phyloP scores from a whole-genome alignment of 37 sponge, comb jelly and placozoan species.

The Lycopodina hypogea region DNA sequence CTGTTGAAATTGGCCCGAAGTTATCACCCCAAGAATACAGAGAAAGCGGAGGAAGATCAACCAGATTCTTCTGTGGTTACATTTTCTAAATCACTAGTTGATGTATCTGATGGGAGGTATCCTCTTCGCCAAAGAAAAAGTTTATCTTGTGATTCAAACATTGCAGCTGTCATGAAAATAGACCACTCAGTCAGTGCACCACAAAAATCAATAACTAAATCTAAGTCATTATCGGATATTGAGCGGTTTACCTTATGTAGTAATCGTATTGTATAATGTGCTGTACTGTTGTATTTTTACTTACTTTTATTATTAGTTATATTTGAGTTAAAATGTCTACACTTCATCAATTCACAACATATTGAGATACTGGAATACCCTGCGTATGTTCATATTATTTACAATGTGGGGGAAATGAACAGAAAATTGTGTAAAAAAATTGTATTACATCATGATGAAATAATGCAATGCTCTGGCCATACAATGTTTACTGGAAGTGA shows the following conservation, averaged over 20 bases:
- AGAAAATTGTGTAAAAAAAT: no score
- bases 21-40: background rate
- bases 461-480: no score
- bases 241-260: slow-evolving; percentile 60
- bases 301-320: no score
- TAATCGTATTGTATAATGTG: slow-evolving; percentile 62
- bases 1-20: slow-evolving; percentile 45
- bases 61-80: background rate
- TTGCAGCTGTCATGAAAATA: background rate
- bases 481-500: no score
- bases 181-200: background rate
- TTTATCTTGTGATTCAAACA: background rate
- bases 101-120: background rate
- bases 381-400: no score
- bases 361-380: no score
- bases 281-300: no score
- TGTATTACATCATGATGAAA: no score
- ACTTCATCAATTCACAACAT: no score
- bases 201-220: background rate
- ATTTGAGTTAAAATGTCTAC: no score
- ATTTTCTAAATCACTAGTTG: no score
- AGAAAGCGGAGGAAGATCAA: background rate
- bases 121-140: background rate
- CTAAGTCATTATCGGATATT: slow-evolving; percentile 50
- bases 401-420: no score